Conservation (phyloP, 2,797 vertebrate species). For the Dendrocincla tyrannina region DNA sequence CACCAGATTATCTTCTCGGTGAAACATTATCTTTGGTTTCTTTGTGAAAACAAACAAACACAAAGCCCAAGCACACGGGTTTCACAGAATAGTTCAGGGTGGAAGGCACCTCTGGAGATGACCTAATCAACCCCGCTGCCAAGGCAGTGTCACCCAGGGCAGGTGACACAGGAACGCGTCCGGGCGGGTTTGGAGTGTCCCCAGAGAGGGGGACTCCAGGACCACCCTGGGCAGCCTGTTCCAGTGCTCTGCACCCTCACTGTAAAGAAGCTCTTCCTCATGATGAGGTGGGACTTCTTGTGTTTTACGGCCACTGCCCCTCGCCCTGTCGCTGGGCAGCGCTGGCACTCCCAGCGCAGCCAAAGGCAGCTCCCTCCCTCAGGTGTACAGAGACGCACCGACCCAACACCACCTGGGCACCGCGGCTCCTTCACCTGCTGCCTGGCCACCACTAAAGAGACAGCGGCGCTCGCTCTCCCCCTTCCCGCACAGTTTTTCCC, state of each 20-base stretch:
- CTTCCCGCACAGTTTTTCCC: background rate
- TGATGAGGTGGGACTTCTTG: background rate
- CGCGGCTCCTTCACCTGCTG: no score
- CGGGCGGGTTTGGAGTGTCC: background rate
- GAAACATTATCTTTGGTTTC: background rate
- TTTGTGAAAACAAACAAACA: background rate
- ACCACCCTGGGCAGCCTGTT: background rate
- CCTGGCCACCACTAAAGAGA: rapidly evolving
- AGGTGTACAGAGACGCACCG: rapidly evolving
- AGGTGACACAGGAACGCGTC: background rate
- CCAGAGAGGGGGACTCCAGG: background rate
- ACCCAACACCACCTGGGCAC: rapidly evolving
- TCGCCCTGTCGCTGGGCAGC: background rate
- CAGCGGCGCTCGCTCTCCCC: background rate
- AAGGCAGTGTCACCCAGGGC: background rate
- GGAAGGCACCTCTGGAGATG: background rate
- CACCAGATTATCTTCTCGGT: background rate
- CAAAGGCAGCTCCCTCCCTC: rapidly evolving
- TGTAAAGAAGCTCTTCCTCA: background rate
- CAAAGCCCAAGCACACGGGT: rapidly evolving
- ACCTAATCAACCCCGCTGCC: rapidly evolving
- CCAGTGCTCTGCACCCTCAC: background rate
- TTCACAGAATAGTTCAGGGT: background rate
- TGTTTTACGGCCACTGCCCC: background rate
- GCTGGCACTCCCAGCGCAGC: background rate